These are phyloP conservation scores for Mesoligia furuncula DNA, from an alignment of 2,888 invertebrate species.

Conservation along the genomic window DNA sequence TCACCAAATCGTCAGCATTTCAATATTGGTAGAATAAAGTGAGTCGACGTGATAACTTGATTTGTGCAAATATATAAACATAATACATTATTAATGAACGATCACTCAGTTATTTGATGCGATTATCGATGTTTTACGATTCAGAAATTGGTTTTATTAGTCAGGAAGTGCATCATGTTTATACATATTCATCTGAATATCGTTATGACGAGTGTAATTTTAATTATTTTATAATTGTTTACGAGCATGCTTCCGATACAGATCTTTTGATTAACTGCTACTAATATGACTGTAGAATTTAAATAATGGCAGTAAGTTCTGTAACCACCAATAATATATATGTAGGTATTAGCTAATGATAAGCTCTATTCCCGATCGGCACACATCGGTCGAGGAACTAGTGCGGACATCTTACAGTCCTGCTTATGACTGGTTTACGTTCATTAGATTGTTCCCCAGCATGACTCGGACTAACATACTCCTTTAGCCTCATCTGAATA, in stretches of 20 bases:
- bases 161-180: constrained; percentile 32
- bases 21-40: constrained; percentile 75
- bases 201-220: neutral
- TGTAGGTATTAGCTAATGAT: constrained; percentile 6
- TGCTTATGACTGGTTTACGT: constrained; percentile 41
- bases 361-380: constrained; percentile 21
- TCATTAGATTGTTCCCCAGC: constrained; percentile 44
- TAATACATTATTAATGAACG: constrained; percentile 67
- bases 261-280: neutral
- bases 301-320: neutral
- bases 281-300: neutral
- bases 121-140: constrained; percentile 42
- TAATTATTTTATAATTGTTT: neutral
- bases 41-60: constrained; percentile 64
- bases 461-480: constrained; percentile 37
- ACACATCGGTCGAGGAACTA: constrained; percentile 15
- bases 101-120: constrained; percentile 29
- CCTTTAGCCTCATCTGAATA: constrained; percentile 32
- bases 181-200: constrained; percentile 12
- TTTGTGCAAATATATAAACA: constrained; percentile 69
- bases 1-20: constrained; percentile 56
- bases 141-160: constrained; percentile 34
- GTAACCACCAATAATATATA: constrained; percentile 2
- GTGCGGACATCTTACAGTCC: constrained; percentile 7
- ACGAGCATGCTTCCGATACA: neutral